Evolutionary conservation across 2,113 vertebrate species (phyloP).

Genomic region (Baryphthengus martii): DNA sequence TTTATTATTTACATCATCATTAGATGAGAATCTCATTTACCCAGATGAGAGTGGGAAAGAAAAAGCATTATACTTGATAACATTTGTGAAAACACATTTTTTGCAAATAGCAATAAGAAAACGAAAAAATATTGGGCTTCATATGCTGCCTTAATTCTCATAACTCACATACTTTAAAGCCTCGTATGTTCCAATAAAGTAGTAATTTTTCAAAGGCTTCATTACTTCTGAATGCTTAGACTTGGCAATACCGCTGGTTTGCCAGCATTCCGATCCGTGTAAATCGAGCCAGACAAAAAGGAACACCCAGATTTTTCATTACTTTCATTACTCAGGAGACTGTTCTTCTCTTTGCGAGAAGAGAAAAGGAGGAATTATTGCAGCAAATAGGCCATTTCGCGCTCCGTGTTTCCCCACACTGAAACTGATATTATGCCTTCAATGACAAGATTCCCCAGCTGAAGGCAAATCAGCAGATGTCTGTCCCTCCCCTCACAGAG

Average conservation of each 20-base stretch:
- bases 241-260: not conserved
- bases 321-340: not conserved
- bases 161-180: not conserved
- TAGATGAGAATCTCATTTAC: not conserved
- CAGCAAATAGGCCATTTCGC: not conserved
- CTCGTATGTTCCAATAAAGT: not conserved
- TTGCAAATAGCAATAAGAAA: not conserved
- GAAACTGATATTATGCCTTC: not conserved
- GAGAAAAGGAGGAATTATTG: not conserved
- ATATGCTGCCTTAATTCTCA: not conserved
- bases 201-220: not conserved
- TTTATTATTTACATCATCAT: not conserved
- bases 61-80: not conserved
- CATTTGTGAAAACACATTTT: not conserved
- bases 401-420: not conserved
- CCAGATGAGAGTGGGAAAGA: not conserved
- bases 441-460: not conserved
- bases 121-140: not conserved
- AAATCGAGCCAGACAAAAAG: not conserved
- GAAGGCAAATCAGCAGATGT: not conserved
- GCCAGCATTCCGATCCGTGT: accelerated
- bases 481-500: not conserved
- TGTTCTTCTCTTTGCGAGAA: not conserved
- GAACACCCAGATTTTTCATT: not conserved
- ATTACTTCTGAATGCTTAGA: not conserved